Percentiles rank a stretch among this genome's conserved stretches.
phyloP scores from a whole-genome alignment of 92 coral and sea anemone species.

The Virgularia gustaviana region DNA sequence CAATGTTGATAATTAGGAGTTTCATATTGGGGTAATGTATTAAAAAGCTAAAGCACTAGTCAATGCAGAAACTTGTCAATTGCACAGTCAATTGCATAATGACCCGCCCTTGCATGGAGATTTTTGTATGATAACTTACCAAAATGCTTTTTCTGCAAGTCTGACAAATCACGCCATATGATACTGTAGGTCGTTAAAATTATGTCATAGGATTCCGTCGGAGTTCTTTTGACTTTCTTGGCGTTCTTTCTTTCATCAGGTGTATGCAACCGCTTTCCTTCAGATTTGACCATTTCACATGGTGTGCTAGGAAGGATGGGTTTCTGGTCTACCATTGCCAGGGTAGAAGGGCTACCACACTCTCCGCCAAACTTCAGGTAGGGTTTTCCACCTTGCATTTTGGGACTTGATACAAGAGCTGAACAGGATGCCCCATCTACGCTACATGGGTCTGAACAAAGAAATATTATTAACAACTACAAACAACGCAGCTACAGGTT shows the following conservation, averaged over 20 bases:
- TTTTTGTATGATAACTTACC: no score
- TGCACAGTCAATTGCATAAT: no score
- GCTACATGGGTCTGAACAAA: no score
- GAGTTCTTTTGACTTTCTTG: conserved; percentile 2
- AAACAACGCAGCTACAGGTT: no score
- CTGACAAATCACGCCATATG: conserved; percentile 26
- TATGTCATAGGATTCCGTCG: conserved; percentile 9
- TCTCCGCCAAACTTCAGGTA: not conserved
- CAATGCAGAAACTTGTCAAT: no score
- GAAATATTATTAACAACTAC: no score
- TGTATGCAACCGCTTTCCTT: not conserved
- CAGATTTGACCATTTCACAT: not conserved
- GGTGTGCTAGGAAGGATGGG: not conserved
- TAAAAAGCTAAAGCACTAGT: no score
- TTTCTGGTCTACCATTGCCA: conserved; percentile 3
- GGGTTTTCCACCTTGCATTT: no score
- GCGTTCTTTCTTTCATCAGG: conserved; percentile 3
- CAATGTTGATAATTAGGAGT: not conserved
- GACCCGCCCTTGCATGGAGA: no score
- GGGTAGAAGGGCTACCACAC: not conserved
- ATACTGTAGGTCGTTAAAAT: conserved; percentile 44
- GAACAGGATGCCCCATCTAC: no score
- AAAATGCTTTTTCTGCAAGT: conserved; percentile 37
- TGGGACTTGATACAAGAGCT: no score
- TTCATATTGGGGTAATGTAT: not conserved